Percentiles rank a stretch among this genome's conserved stretches.
phyloP scores from a whole-genome alignment of 2,797 vertebrate species.

The Rhabdophis nuchalis region DNA sequence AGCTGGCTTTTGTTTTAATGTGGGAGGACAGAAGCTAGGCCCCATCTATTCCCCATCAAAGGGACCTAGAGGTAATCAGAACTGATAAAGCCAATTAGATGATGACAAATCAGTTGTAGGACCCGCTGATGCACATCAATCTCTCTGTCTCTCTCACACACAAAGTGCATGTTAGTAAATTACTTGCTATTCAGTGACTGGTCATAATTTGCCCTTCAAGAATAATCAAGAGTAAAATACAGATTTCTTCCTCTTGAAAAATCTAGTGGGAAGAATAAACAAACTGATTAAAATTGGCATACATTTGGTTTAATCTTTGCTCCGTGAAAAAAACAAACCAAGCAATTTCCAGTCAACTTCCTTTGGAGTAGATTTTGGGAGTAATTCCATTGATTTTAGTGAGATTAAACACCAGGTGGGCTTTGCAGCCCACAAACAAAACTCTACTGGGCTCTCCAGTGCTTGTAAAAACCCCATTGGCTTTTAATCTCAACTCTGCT shows the following conservation, averaged over 20 bases:
- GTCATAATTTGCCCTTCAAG: constrained; percentile 5
- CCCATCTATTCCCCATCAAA: neutral
- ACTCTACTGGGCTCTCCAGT: neutral
- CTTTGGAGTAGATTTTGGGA: neutral
- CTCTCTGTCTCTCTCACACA: neutral
- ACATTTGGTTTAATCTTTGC: constrained; percentile 38
- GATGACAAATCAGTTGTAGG: neutral
- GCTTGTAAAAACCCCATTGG: neutral
- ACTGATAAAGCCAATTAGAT: neutral
- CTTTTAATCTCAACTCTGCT: constrained; percentile 27
- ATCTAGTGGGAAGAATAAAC: constrained; percentile 42
- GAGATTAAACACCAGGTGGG: neutral
- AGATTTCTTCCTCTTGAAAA: constrained; percentile 27
- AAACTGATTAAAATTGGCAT: constrained; percentile 26
- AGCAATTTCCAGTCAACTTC: neutral
- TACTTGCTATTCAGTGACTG: constrained; percentile 24
- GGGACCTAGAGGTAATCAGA: neutral
- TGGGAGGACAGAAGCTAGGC: neutral
- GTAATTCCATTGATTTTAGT: neutral
- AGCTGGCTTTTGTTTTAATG: neutral
- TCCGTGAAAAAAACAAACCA: constrained; percentile 45
- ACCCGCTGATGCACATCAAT: neutral
- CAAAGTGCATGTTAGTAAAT: constrained; percentile 32
- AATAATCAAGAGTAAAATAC: neutral
- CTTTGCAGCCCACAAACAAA: neutral